A percentile compares a stretch with the other conserved stretches of the same genome.
Evolutionary conservation across 2,888 invertebrate species (phyloP).

Genomic region (Pristionchus mayeri): DNA sequence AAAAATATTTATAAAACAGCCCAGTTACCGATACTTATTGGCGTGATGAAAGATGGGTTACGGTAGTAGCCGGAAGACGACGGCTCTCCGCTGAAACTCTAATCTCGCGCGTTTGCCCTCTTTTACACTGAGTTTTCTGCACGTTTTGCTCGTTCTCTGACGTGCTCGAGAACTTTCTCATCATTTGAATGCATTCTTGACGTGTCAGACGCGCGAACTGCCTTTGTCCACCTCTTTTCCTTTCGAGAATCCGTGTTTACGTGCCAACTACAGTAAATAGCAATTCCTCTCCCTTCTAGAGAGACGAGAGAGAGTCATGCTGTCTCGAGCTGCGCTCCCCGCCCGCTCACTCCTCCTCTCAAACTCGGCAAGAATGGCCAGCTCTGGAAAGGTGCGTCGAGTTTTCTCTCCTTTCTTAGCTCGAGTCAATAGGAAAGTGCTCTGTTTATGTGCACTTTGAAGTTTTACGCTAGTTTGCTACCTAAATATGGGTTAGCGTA

Average conservation of each 20-base stretch:
- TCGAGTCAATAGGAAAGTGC: neutral
- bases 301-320: constrained; percentile 21
- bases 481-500: no score
- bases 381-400: constrained; percentile 45
- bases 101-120: neutral
- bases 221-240: neutral
- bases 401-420: neutral
- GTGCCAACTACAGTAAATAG: constrained; percentile 14
- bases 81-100: neutral
- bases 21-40: no score
- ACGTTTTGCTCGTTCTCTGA: constrained; percentile 28
- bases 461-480: no score
- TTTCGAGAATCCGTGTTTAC: neutral
- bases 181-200: neutral
- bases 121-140: constrained; percentile 29
- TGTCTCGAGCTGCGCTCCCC: constrained; percentile 10
- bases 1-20: no score
- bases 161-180: constrained; percentile 5
- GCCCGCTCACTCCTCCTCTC: constrained; percentile 39
- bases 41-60: no score
- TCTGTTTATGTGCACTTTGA: no score
- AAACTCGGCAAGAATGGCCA: constrained; percentile 48
- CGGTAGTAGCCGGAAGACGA: neutral
- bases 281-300: constrained; percentile 1
- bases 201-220: neutral